Conservation (phyloP, 2,888 invertebrate genomes). For the Latheticus oryzae region DNA sequence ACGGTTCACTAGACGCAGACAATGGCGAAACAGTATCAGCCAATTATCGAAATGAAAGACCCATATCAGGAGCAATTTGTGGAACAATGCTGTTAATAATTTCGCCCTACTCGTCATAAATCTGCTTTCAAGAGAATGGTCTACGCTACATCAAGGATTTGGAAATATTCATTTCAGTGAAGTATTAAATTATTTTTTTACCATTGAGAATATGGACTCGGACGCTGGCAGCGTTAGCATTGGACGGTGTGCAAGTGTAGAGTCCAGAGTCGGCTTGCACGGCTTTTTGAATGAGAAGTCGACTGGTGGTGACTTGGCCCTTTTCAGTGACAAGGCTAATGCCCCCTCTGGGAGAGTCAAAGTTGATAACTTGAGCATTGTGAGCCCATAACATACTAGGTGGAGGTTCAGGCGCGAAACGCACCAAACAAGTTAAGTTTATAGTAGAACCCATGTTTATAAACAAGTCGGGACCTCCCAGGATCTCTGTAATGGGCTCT, state of each 20-base stretch:
- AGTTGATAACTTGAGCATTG: constrained; percentile 86
- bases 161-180: too few relatives aligned
- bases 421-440: constrained; percentile 87
- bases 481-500: constrained; percentile 86
- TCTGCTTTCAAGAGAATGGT: constrained; percentile 16
- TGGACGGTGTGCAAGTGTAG: constrained; percentile 87
- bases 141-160: too few relatives aligned
- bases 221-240: constrained; percentile 82
- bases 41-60: constrained; percentile 32
- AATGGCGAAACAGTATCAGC: constrained; percentile 21
- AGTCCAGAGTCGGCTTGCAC: constrained; percentile 83
- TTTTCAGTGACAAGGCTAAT: constrained; percentile 90
- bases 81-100: constrained; percentile 26
- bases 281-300: constrained; percentile 85
- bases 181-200: too few relatives aligned
- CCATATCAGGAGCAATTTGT: constrained; percentile 30
- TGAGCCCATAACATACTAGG: constrained; percentile 87
- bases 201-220: constrained; percentile 89
- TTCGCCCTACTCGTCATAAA: constrained; percentile 27
- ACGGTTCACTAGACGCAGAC: constrained; percentile 12
- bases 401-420: constrained; percentile 86
- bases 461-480: constrained; percentile 84
- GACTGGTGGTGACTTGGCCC: constrained; percentile 84
- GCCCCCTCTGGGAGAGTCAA: constrained; percentile 89
- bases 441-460: constrained; percentile 90